These are phyloP conservation scores for Acleris cristana DNA, from an alignment of 2,888 invertebrate species.

Conservation along the genomic window DNA sequence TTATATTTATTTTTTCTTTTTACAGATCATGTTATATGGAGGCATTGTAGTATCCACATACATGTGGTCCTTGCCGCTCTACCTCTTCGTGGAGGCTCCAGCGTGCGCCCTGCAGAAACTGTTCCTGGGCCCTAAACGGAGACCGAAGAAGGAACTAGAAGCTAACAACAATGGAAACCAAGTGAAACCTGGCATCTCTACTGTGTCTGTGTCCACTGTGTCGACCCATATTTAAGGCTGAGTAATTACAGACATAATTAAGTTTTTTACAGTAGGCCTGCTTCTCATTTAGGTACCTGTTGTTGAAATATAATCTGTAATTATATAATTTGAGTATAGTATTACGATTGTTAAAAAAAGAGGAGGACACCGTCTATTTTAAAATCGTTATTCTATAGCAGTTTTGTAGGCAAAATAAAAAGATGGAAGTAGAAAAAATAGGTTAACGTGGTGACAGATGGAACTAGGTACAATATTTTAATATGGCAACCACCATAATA, in stretches of 20 bases:
- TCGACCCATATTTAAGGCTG: constrained; percentile 71
- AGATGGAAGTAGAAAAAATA: too few species aligned
- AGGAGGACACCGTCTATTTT: too few species aligned
- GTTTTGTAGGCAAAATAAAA: too few species aligned
- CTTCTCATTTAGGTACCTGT: too few species aligned
- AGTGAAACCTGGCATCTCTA: constrained; percentile 72
- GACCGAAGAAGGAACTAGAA: constrained; percentile 50
- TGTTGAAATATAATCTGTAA: too few species aligned
- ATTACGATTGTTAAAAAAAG: too few species aligned
- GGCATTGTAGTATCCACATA: constrained; percentile 73
- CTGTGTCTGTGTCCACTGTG: constrained; percentile 71
- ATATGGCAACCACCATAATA: too few species aligned
- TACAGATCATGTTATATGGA: constrained; percentile 75
- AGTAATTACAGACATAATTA: constrained; percentile 16
- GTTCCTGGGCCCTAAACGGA: constrained; percentile 65
- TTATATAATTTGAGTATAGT: too few species aligned
- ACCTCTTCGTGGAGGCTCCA: constrained; percentile 76
- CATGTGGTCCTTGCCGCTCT: constrained; percentile 65
- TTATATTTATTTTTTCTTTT: constrained; percentile 41
- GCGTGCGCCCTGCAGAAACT: constrained; percentile 73
- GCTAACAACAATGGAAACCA: constrained; percentile 63
- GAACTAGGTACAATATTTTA: too few species aligned
- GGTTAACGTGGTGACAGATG: too few species aligned
- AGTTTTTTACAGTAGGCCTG: constrained; percentile 5
- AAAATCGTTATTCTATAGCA: too few species aligned